Conservation (phyloP, 2,797 vertebrate genomes). For the Chloroceryle amazona region DNA sequence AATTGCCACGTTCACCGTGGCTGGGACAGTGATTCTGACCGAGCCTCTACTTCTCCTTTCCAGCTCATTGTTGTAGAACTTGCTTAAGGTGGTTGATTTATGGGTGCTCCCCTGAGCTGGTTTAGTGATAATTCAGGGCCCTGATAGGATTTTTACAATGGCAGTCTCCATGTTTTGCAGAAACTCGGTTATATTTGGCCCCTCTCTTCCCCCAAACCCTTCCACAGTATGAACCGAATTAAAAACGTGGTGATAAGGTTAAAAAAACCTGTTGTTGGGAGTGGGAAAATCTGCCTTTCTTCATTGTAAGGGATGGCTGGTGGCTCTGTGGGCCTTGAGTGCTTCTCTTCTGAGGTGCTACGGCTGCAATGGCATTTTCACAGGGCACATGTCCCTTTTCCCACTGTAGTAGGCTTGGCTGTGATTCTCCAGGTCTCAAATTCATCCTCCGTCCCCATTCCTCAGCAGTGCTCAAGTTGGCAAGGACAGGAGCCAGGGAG, state of each 20-base stretch:
- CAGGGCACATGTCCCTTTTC: background rate
- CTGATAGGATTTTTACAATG: background rate
- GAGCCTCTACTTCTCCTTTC: background rate
- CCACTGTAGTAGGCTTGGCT: background rate
- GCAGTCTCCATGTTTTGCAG: background rate
- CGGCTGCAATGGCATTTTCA: fast-evolving
- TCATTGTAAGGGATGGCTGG: background rate
- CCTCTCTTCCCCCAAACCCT: background rate
- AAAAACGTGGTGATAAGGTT: fast-evolving
- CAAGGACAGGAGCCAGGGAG: background rate
- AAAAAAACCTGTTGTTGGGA: background rate
- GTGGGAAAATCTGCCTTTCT: background rate
- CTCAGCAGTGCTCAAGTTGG: background rate
- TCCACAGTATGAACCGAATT: background rate
- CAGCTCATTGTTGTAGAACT: background rate
- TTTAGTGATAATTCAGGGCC: background rate
- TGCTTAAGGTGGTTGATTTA: background rate
- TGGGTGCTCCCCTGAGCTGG: background rate
- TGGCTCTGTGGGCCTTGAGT: fast-evolving
- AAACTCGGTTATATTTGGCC: background rate
- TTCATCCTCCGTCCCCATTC: background rate
- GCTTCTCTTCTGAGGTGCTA: background rate
- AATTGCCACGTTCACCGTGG: fast-evolving
- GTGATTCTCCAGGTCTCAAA: background rate
- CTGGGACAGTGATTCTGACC: background rate